These are phyloP conservation scores for Protonibea diacanthus DNA, from an alignment of 2,797 vertebrate genomes.

Conservation along the genomic window DNA sequence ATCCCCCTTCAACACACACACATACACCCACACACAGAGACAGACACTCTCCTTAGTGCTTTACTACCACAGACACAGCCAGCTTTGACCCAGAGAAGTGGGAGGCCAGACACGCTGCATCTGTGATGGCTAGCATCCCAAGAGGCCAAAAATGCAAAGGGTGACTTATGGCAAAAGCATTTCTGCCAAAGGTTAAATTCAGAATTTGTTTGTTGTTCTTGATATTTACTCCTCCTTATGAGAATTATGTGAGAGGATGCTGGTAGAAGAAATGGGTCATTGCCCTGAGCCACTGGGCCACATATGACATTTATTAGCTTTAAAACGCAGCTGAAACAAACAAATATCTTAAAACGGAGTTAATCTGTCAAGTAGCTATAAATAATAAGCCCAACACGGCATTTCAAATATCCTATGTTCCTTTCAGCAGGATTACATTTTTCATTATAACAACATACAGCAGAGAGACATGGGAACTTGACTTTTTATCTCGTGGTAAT, in stretches of 20 bases:
- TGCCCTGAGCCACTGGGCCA: slow-evolving; percentile 13
- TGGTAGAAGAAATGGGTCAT: slow-evolving; percentile 9
- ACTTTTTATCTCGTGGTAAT: slow-evolving; percentile 59
- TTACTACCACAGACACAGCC: slow-evolving; percentile 59
- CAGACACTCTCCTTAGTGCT: slow-evolving; percentile 56
- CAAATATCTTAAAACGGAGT: neutral
- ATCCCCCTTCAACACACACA: slow-evolving; percentile 54
- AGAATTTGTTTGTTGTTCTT: slow-evolving; percentile 44
- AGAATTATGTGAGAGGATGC: slow-evolving; percentile 20
- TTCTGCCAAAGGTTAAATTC: slow-evolving; percentile 59
- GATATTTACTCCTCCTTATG: slow-evolving; percentile 29
- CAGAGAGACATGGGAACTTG: slow-evolving; percentile 62
- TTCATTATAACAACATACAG: slow-evolving; percentile 23
- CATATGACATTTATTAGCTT: slow-evolving; percentile 6
- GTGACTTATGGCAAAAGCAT: slow-evolving; percentile 44
- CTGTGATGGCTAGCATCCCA: slow-evolving; percentile 61
- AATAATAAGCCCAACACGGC: slow-evolving; percentile 22
- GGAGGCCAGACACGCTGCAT: slow-evolving; percentile 67
- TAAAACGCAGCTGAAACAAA: slow-evolving; percentile 7
- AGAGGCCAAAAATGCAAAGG: slow-evolving; percentile 50
- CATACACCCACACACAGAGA: slow-evolving; percentile 40
- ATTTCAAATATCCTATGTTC: neutral
- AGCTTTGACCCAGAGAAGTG: slow-evolving; percentile 72
- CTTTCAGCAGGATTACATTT: slow-evolving; percentile 19
- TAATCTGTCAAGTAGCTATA: slow-evolving; percentile 26